These are phyloP conservation scores for Saxidomus purpurata DNA, from an alignment of 1,140 invertebrate genomes.

Conservation along the genomic window DNA sequence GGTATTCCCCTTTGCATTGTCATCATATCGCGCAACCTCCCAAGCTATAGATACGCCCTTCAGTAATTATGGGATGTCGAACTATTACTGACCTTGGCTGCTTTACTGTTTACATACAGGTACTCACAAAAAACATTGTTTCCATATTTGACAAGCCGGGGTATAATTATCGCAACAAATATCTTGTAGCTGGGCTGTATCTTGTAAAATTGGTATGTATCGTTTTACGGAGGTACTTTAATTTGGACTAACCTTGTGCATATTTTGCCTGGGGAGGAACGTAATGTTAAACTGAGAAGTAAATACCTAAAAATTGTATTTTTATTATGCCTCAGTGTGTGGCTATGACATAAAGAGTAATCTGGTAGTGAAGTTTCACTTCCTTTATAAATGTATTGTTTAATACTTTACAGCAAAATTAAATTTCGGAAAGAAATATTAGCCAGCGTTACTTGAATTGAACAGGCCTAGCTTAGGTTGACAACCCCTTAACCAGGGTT, in stretches of 20 bases:
- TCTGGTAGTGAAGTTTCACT: too few relatives aligned
- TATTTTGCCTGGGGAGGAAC: not conserved
- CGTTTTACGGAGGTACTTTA: not conserved
- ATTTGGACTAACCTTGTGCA: not conserved
- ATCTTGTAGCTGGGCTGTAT: not conserved
- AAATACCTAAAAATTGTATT: not conserved
- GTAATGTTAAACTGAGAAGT: not conserved
- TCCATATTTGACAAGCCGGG: not conserved
- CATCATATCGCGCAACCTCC: not conserved
- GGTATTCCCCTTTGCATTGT: too few relatives aligned
- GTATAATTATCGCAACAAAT: not conserved
- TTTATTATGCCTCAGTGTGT: too few relatives aligned
- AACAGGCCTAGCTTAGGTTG: too few relatives aligned
- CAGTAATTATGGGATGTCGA: not conserved
- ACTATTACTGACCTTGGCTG: not conserved
- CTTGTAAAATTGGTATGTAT: constrained; percentile 3
- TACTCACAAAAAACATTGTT: not conserved
- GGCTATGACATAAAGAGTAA: too few relatives aligned
- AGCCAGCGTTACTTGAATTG: too few relatives aligned
- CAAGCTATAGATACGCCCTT: not conserved
- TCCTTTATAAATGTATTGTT: too few relatives aligned
- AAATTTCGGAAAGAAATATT: too few relatives aligned
- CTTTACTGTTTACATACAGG: not conserved
- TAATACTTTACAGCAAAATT: too few relatives aligned
- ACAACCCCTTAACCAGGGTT: too few relatives aligned